Conservation (phyloP, 2,888 invertebrate species). For the Acleris laterana region DNA sequence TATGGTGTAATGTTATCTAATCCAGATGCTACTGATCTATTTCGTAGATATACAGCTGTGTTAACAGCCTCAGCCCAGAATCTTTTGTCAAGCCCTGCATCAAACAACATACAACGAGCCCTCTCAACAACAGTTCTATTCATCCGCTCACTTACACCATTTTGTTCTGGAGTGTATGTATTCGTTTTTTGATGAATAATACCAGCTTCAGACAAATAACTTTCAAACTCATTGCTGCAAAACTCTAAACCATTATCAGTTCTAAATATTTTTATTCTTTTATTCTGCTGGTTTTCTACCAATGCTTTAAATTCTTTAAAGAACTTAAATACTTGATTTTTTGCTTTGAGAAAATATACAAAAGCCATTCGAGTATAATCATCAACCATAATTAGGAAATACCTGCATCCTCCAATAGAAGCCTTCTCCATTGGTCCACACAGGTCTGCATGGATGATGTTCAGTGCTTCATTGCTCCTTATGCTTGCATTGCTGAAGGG, state of each 20-base stretch:
- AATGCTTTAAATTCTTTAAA: conserved; percentile 21
- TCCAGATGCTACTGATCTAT: conserved; percentile 38
- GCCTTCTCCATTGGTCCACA: too few relatives aligned
- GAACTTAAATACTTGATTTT: conserved; percentile 5
- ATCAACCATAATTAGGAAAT: too few relatives aligned
- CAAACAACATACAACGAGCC: conserved; percentile 40
- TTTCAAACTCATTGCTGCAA: conserved; percentile 37
- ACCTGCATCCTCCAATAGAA: too few relatives aligned
- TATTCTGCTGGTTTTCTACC: conserved; percentile 32
- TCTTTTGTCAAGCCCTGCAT: conserved; percentile 28
- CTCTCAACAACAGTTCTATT: conserved; percentile 41
- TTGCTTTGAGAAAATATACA: conserved; percentile 4
- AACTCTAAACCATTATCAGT: conserved; percentile 40
- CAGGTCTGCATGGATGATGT: too few relatives aligned
- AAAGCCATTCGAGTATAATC: neutral
- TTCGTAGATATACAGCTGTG: too few relatives aligned
- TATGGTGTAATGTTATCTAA: conserved; percentile 38
- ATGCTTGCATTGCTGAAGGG: too few relatives aligned
- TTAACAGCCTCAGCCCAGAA: conserved; percentile 39
- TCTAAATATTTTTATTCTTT: conserved; percentile 34
- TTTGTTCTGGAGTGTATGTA: conserved; percentile 42
- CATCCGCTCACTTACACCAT: conserved; percentile 40
- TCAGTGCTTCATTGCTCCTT: too few relatives aligned
- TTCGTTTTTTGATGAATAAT: conserved; percentile 44
- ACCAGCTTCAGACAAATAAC: conserved; percentile 37